phyloP scores from a whole-genome alignment of 2,888 invertebrate species.

The Drosophila anomelani region DNA sequence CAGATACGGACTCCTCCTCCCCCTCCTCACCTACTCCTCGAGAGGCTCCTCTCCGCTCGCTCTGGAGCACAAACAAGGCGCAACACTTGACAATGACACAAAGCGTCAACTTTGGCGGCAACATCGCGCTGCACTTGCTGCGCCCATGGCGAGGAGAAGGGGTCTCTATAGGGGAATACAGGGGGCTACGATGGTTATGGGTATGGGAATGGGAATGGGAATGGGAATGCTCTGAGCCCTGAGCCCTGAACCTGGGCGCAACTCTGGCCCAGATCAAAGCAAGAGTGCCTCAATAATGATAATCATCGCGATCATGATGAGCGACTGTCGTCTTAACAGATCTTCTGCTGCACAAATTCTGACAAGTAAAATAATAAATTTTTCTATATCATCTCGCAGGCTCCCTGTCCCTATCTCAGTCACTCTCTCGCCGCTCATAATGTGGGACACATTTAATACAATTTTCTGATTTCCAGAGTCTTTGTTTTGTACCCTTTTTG shows the following conservation, averaged over 20 bases:
- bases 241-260: constrained; percentile 37
- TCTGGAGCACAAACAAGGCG: constrained; percentile 47
- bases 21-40: neutral
- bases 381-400: constrained; percentile 42
- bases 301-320: constrained; percentile 64
- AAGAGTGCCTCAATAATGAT: constrained; percentile 79
- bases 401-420: constrained; percentile 5
- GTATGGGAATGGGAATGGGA: neutral
- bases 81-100: constrained; percentile 77
- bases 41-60: neutral
- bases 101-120: constrained; percentile 77
- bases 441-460: constrained; percentile 78
- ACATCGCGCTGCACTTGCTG: constrained; percentile 68
- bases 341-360: constrained; percentile 49
- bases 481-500: constrained; percentile 79
- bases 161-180: constrained; percentile 1
- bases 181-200: neutral
- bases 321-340: constrained; percentile 58
- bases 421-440: constrained; percentile 50
- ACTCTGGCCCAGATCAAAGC: constrained; percentile 68
- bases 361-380: constrained; percentile 48
- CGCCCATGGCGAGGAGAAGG: constrained; percentile 48
- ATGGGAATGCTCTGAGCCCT: neutral
- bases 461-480: constrained; percentile 61
- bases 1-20: neutral